Conservation (phyloP, 2,113 vertebrate species). For the Microtus oregoni region DNA sequence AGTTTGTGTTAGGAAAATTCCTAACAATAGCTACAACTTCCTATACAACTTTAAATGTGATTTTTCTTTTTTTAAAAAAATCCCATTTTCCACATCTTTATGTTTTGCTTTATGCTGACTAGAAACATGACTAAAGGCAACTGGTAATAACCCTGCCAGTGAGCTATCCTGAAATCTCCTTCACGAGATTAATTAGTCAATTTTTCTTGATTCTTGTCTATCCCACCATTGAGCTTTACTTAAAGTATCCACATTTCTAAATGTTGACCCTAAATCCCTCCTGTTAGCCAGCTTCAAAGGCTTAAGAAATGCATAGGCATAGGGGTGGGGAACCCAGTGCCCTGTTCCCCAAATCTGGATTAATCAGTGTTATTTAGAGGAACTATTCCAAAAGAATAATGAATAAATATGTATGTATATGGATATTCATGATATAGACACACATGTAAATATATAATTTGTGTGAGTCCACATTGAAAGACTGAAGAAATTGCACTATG, state of each 20-base stretch:
- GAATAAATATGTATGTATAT: background rate
- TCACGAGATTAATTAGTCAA: background rate
- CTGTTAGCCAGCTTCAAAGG: background rate
- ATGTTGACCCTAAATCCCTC: background rate
- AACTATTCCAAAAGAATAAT: background rate
- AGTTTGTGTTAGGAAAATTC: too few species aligned
- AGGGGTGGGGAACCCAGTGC: background rate
- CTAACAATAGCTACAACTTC: background rate
- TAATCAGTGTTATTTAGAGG: background rate
- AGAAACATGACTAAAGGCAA: background rate
- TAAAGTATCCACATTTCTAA: background rate
- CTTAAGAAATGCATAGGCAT: background rate
- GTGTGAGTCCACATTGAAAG: background rate
- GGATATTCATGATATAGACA: background rate
- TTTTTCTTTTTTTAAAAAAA: background rate
- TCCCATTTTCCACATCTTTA: background rate
- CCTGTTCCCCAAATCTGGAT: background rate
- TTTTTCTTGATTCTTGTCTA: background rate
- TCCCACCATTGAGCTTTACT: too few species aligned
- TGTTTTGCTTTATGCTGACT: background rate
- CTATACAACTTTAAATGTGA: background rate
- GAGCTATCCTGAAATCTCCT: background rate
- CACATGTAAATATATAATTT: background rate
- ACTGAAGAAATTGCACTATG: background rate
- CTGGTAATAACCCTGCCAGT: background rate